Base-by-base conservation (phyloP, 2,888 invertebrate genomes). In the Napeogenes sylphis region DNA sequence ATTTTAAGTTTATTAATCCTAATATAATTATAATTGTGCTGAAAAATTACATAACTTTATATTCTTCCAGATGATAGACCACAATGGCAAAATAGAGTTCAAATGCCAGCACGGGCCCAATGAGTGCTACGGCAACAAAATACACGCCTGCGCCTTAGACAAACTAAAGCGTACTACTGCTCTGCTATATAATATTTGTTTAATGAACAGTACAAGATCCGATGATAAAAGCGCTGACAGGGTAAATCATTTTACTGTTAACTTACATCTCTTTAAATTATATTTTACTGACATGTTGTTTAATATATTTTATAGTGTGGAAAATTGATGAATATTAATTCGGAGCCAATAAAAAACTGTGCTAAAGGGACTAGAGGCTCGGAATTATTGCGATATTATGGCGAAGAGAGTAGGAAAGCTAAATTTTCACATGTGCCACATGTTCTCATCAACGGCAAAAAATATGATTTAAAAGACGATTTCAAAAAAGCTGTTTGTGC, bases 81-180 rank as follows among this genome's bases (percentile, higher is more conserved):
- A 72, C 5, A 59, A 70, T 3, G 74, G 75, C 1, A 64, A 63
- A 0, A 74, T 76, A 59, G 62, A 57, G 63, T 95, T 96, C 78
- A 85, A 84, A 30, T 96, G 96, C 76, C 96, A 96, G 77, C 96
- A 96, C 80, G 95, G 94, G 1, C 77, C 80, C 3, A 73, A 84
- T 0, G 96, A 96, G 82, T 96, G 96, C 76, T 91, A 93, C 70
- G 96, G 94, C 0, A 96, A 97, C 81, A 95, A 92, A 73, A 91
- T 96, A 62, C 96, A 97, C 78, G 94, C 95, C 0, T 96, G 96
- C 80, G 92, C 93, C 0, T 91, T 94, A 56, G 91, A 94, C 69
- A 75, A 89, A n/a, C 81, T 95, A 12, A 78, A 84, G 56, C 92
- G 94, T 76, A 84, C 91, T 2, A 73, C 84, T 47, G 91, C 92